Conservation (phyloP, 2,797 vertebrate species). For the Typhlichthys subterraneus region DNA sequence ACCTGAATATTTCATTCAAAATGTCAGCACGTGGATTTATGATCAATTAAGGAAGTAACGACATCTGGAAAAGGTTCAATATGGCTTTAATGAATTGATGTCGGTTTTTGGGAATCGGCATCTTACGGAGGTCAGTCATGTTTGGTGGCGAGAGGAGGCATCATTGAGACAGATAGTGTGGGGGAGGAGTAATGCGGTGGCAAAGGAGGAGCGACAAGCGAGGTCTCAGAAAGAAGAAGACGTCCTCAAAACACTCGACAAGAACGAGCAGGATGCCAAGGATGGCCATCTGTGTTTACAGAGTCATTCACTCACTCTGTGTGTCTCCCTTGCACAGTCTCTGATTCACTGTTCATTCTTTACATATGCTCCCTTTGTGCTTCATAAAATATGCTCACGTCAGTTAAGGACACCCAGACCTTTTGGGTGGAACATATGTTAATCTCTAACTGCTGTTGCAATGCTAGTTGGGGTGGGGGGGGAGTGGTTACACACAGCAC, state of each 20-base stretch:
- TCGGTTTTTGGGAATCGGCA: background rate
- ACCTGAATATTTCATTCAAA: too few species aligned
- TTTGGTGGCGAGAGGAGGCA: constrained; percentile 41
- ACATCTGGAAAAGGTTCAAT: too few species aligned
- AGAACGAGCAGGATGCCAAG: constrained; percentile 71
- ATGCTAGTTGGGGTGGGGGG: constrained; percentile 51
- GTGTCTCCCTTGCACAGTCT: constrained; percentile 57
- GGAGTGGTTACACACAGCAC: constrained; percentile 32
- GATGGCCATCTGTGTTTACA: constrained; percentile 78
- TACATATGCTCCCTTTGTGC: constrained; percentile 78
- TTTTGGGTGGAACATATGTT: constrained; percentile 72
- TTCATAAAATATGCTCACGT: constrained; percentile 62
- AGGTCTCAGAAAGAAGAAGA: constrained; percentile 70
- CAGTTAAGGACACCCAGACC: constrained; percentile 68
- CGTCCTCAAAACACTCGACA: constrained; percentile 75
- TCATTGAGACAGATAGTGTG: constrained; percentile 56
- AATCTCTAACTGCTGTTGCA: constrained; percentile 56
- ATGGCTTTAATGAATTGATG: too few species aligned
- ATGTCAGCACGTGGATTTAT: too few species aligned
- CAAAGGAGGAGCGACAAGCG: constrained; percentile 57
- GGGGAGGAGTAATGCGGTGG: constrained; percentile 52
- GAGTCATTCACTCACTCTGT: constrained; percentile 56
- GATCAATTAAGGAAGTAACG: background rate
- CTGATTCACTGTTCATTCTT: constrained; percentile 73
- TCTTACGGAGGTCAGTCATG: constrained; percentile 24